Evolutionary conservation across 2,113 vertebrate species (phyloP), one percentile per base, ranked within the genome.

Genomic region (Morone saxatilis): DNA sequence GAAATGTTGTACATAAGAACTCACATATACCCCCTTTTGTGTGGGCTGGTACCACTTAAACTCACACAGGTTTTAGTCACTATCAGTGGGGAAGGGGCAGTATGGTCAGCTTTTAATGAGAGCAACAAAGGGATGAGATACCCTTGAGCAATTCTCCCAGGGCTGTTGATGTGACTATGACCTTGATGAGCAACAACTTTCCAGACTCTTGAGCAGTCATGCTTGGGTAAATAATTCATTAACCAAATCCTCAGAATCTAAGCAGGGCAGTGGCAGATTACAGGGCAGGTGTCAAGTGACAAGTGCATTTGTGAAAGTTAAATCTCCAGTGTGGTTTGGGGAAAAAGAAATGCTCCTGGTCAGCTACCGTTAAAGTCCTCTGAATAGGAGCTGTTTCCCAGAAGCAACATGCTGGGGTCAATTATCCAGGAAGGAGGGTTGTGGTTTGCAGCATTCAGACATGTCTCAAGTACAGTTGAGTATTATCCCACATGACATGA

Each of bases 181-280:
- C 60, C 17, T 41, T 51, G 50, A 74, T 45, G 51, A 53, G 40
- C 63, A 81, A 11, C 47, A 62, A 31, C 22, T 59, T 53, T 73
- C 17, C 57, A 62, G 45, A 66, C 5, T 63, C 31, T 38, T 40
- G 31, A 73, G 36, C 31, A 31, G 50, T 31, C n/a, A 6, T 3
- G 19, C 70, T 16, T 38, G 50, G 47, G 22, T 40, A 12, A 65
- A 80, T 48, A 40, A 61, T 47, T 9, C 3, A 77, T 72, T 19
- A 20, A 60, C n/a, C 40, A 25, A 20, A 73, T 73, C 41, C 19
- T 51, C 14, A 45, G 6, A 50, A 62, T 59, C 16, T 14, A 20
- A 38, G 19, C n/a, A 20, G 20, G 8, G 5, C 0, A 0, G 25
- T 14, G 22, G 65, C 19, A 51, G 14, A 71, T 56, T 22, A 71